Percentiles rank a stretch among this genome's conserved stretches.
These are phyloP conservation scores for Erethizon dorsatum DNA, from an alignment of 2,797 vertebrate species.

Conservation along the genomic window DNA sequence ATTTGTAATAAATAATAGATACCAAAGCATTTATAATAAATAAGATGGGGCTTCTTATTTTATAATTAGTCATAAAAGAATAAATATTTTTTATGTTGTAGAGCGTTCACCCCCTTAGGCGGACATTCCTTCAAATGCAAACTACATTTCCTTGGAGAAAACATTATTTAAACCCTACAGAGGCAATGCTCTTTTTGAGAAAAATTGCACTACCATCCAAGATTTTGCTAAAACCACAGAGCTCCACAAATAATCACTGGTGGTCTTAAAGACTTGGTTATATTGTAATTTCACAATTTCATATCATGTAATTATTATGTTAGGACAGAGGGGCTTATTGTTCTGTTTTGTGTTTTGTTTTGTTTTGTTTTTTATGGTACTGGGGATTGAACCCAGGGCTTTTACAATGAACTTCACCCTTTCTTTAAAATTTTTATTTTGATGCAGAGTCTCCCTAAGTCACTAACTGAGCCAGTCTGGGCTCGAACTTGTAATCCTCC, in stretches of 20 bases:
- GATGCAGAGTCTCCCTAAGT: neutral
- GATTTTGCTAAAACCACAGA: neutral
- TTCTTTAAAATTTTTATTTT: neutral
- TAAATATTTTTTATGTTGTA: slow-evolving; percentile 53
- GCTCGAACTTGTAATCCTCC: neutral
- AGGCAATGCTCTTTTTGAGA: neutral
- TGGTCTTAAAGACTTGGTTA: slow-evolving; percentile 1
- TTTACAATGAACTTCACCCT: neutral
- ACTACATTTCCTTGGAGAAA: slow-evolving; percentile 40
- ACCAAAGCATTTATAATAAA: slow-evolving; percentile 77
- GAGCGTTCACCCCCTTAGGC: neutral
- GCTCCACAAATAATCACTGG: neutral
- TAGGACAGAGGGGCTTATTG: neutral
- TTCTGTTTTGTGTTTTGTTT: neutral
- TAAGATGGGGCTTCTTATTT: slow-evolving; percentile 59
- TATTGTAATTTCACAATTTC: slow-evolving; percentile 46
- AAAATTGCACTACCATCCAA: neutral
- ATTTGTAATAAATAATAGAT: slow-evolving; percentile 80
- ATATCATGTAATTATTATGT: slow-evolving; percentile 7
- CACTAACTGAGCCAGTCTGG: neutral
- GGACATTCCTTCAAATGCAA: slow-evolving; percentile 39
- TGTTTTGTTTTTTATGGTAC: neutral
- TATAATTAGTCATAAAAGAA: slow-evolving; percentile 73
- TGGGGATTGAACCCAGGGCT: neutral
- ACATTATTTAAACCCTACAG: slow-evolving; percentile 47